Conservation (phyloP, 2,113 vertebrate genomes). For the Uria lomvia region DNA sequence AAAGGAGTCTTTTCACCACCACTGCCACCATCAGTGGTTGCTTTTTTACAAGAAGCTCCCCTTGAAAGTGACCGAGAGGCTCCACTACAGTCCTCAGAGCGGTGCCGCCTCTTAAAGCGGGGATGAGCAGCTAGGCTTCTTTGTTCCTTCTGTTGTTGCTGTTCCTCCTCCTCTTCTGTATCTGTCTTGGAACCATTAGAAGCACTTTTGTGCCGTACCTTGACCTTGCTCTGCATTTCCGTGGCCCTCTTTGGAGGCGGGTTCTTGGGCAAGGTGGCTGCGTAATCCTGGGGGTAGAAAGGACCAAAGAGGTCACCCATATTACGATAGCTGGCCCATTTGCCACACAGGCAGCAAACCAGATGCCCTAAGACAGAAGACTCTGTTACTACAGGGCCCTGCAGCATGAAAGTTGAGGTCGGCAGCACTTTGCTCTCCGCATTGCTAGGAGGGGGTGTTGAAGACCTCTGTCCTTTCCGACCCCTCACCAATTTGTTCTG, state of each 20-base stretch:
- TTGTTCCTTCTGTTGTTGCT: slow-evolving; percentile 80
- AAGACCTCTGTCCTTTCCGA: slow-evolving; percentile 76
- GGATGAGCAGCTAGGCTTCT: slow-evolving; percentile 92
- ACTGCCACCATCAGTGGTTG: slow-evolving; percentile 75
- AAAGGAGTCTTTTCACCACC: slow-evolving; percentile 75
- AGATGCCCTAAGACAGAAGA: slow-evolving; percentile 87
- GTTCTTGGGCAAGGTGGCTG: slow-evolving; percentile 91
- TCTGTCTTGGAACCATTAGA: slow-evolving; percentile 78
- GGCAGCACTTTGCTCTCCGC: slow-evolving; percentile 87
- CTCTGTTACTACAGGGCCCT: slow-evolving; percentile 90
- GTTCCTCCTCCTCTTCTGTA: slow-evolving; percentile 77
- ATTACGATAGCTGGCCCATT: slow-evolving; percentile 97
- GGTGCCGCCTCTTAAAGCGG: slow-evolving; percentile 93
- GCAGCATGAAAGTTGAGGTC: slow-evolving; percentile 87
- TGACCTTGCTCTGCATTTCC: slow-evolving; percentile 77
- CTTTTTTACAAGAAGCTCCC: slow-evolving; percentile 84
- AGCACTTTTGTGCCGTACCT: slow-evolving; percentile 83
- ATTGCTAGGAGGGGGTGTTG: slow-evolving; percentile 79
- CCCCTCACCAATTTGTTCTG: slow-evolving; percentile 80
- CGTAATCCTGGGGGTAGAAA: slow-evolving; percentile 96
- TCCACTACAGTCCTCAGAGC: slow-evolving; percentile 89
- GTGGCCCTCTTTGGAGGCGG: slow-evolving; percentile 83
- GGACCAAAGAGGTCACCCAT: slow-evolving; percentile 98
- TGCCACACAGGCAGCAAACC: slow-evolving; percentile 96
- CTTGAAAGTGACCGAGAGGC: slow-evolving; percentile 88